Conservation (phyloP, 2,888 invertebrate genomes). For the Drosophila histrio region DNA sequence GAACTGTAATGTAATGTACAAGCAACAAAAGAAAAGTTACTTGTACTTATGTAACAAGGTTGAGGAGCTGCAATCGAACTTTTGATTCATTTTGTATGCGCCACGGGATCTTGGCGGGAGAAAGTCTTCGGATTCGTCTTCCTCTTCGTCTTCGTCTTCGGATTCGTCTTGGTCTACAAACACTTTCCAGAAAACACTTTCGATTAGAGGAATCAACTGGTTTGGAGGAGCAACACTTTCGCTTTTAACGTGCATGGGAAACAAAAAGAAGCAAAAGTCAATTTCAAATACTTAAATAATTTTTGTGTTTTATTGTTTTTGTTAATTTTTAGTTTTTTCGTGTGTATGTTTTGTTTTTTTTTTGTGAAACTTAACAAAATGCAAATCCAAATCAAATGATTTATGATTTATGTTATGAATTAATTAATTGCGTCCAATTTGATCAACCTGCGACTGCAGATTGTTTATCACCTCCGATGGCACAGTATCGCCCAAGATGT, state of each 20-base stretch:
- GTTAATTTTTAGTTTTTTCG: conserved; percentile 21
- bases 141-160: background rate
- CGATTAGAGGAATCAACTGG: conserved; percentile 68
- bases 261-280: conserved; percentile 30
- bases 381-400: conserved; percentile 48
- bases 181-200: conserved; percentile 22
- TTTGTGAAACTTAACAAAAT: conserved; percentile 66
- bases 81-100: conserved; percentile 53
- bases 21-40: conserved; percentile 2
- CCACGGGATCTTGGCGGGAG: conserved; percentile 47
- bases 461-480: conserved; percentile 95
- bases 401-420: conserved; percentile 30
- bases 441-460: conserved; percentile 93
- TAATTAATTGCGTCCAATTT: conserved; percentile 88
- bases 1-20: conserved; percentile 60
- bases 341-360: conserved; percentile 19
- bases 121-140: conserved; percentile 34
- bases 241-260: conserved; percentile 35
- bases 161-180: conserved; percentile 21
- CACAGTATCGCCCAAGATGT: conserved; percentile 93
- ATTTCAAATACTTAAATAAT: conserved; percentile 43
- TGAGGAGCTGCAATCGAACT: conserved; percentile 62
- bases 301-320: conserved; percentile 26
- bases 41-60: conserved; percentile 72
- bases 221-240: conserved; percentile 73